Conservation (phyloP, 2,797 vertebrate species). For the Ibycter americanus region DNA sequence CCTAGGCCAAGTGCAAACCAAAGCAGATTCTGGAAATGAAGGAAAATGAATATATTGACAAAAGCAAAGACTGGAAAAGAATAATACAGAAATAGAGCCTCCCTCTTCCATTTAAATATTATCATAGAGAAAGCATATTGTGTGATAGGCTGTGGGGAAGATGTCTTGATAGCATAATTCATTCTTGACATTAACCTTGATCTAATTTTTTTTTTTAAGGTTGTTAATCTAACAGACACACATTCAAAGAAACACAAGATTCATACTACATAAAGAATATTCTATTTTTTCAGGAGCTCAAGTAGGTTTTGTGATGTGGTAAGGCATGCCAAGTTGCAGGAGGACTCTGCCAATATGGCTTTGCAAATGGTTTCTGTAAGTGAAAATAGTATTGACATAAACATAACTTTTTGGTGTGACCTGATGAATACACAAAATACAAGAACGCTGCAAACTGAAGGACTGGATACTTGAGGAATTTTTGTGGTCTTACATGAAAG, state of each 20-base stretch:
- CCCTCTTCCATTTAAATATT: background rate
- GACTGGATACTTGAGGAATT: background rate
- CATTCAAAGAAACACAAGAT: background rate
- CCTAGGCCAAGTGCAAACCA: background rate
- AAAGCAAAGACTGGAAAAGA: background rate
- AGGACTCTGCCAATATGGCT: fast-evolving
- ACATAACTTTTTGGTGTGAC: background rate
- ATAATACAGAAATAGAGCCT: background rate
- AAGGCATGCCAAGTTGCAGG: background rate
- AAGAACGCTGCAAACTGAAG: background rate
- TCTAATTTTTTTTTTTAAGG: background rate
- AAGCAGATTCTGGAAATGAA: background rate
- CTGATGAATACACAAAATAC: background rate
- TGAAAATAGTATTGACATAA: background rate
- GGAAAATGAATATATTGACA: background rate
- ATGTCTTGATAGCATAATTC: background rate
- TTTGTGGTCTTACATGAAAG: background rate
- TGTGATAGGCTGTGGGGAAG: background rate
- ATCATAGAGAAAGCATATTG: background rate
- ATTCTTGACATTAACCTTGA: background rate
- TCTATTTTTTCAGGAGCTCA: background rate
- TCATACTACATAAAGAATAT: background rate
- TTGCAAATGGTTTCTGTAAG: background rate
- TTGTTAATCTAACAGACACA: background rate
- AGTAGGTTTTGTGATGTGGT: background rate